These are phyloP conservation scores for Cheilinus undulatus DNA, from an alignment of 2,113 vertebrate species.

Conservation along the genomic window DNA sequence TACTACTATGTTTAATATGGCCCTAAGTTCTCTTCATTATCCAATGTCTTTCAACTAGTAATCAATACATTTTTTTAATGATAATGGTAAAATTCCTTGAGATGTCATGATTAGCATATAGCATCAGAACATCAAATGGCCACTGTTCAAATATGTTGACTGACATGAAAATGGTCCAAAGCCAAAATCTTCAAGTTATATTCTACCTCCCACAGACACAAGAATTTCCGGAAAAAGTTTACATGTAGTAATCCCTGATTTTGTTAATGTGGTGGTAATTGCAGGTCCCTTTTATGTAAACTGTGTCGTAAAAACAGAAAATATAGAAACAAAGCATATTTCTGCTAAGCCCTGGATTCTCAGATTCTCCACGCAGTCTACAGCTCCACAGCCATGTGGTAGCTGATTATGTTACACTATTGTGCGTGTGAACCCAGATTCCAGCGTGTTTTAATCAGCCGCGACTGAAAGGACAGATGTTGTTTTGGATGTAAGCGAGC, in stretches of 20 bases:
- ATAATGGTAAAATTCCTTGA: too few relatives aligned
- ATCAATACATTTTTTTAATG: too few relatives aligned
- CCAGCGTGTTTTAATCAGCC: conserved; percentile 61
- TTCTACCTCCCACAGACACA: background rate
- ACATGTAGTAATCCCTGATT: conserved; percentile 12
- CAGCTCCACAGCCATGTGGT: conserved; percentile 51
- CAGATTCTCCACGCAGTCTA: conserved; percentile 58
- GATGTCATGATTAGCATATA: too few relatives aligned
- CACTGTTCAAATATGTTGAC: too few relatives aligned
- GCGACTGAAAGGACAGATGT: conserved; percentile 74
- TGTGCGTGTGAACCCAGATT: conserved; percentile 57
- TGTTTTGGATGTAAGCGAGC: conserved; percentile 69
- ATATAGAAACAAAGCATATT: conserved; percentile 67
- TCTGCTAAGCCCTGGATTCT: conserved; percentile 66
- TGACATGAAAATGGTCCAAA: too few relatives aligned
- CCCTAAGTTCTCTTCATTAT: too few relatives aligned
- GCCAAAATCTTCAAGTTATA: background rate
- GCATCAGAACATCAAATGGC: too few relatives aligned
- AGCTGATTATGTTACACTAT: conserved; percentile 62
- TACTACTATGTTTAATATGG: too few relatives aligned
- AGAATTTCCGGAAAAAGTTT: conserved; percentile 20
- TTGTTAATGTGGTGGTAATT: conserved; percentile 26
- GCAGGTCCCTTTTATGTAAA: conserved; percentile 40
- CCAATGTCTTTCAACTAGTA: too few relatives aligned
- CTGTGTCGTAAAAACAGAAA: background rate